Base-by-base conservation (phyloP, 2,797 vertebrate genomes). In the Sphaeramia orbicularis region DNA sequence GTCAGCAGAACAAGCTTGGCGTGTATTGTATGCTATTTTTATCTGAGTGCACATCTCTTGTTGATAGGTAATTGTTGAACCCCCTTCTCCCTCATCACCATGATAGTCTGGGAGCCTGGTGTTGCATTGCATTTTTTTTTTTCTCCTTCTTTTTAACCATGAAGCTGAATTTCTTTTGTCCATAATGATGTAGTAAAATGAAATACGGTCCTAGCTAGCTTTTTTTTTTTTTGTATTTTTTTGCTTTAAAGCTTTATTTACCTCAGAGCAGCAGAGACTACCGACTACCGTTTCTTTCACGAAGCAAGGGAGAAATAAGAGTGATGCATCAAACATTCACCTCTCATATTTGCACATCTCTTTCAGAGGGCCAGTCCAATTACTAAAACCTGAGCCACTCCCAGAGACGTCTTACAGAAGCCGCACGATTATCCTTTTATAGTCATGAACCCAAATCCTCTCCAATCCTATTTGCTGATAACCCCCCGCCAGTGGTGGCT, bases 1-100 rank as follows among this genome's bases (percentile, higher is more conserved):
- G 80, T 83, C 83, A 78, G 87, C 75, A 81, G 78, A 91, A 86
- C 79, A 83, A 84, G 75, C 64, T 66, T 74, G 69, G 61, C 59
- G 18, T 82, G 76, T 61, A 59, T 78, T 65, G 65, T 49, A 65
- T 81, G 69, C 77, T 75, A 78, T 91, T 90, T 87, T 72, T 71
- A 85, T 83, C 79, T 50, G 52, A 74, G 61, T 45, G 74, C 77
- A 87, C 71, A 65, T 83, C 87, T 84, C 73, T 72, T 76, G 71
- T 81, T 86, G 84, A 85, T 82, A 47, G 74, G 82, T 83, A 77
- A 84, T 75, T 70, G 75, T 78, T 76, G 62, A 74, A 89, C 10
- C 81, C 49, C 45, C 35, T 60, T 76, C 41, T n/a, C 57, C 78
- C 50, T 81, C 65, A 80, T 59, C 59, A 63, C 53, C 62, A 62